A percentile compares a stretch with the other conserved stretches of the same genome.
Conservation (phyloP, 2,113 vertebrate species). For the Raphicerus campestris region DNA sequence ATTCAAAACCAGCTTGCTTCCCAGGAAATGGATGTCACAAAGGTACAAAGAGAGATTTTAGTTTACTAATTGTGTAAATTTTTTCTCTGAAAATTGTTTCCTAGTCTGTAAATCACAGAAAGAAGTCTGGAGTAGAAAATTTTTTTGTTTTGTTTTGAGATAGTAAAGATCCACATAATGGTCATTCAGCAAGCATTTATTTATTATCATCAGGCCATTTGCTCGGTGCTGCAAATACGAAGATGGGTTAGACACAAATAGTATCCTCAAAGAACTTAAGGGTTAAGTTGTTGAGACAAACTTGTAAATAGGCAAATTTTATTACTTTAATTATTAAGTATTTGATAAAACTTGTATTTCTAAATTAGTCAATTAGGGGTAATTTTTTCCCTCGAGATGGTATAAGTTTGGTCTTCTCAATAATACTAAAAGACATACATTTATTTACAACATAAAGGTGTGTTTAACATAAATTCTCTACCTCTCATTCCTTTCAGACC, state of each 20-base stretch:
- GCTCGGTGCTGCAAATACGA: not conserved
- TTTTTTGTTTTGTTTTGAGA: not conserved
- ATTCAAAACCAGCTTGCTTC: constrained; percentile 80
- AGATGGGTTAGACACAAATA: not conserved
- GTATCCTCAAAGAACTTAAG: not conserved
- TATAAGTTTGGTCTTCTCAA: not conserved
- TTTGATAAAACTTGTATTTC: not conserved
- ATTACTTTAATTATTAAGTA: not conserved
- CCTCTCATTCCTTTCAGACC: not conserved
- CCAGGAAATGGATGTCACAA: constrained; percentile 85
- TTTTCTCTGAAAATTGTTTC: not conserved
- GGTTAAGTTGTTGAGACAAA: not conserved
- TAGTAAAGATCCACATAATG: not conserved
- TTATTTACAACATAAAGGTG: not conserved
- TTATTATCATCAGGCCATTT: not conserved
- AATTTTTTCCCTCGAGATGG: not conserved
- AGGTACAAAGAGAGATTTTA: constrained; percentile 77
- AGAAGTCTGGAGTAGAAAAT: not conserved
- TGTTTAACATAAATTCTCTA: not conserved
- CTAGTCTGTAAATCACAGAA: not conserved
- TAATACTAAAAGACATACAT: not conserved
- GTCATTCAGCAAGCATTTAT: not conserved
- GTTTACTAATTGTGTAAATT: not conserved
- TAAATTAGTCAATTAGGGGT: not conserved
- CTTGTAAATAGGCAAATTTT: not conserved